Evolutionary conservation across 2,888 invertebrate species (phyloP).

Genomic region (Sphinx pinastri): DNA sequence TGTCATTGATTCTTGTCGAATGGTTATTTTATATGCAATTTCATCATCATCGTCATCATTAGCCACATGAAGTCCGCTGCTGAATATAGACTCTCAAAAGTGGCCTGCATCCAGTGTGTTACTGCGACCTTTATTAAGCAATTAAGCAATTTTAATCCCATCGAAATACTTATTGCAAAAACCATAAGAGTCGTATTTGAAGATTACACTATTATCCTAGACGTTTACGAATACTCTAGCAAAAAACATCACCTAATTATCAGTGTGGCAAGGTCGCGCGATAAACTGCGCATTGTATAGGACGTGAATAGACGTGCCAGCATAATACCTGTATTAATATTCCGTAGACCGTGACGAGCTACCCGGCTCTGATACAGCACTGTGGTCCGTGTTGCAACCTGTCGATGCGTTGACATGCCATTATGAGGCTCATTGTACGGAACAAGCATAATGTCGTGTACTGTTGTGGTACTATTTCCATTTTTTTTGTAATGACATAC

Average conservation of each 20-base stretch:
- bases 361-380: not conserved
- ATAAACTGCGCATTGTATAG: not conserved
- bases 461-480: not conserved
- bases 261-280: slow-evolving; percentile 8
- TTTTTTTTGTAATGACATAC: slow-evolving; percentile 7
- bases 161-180: too few relatives aligned
- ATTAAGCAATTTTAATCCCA: too few relatives aligned
- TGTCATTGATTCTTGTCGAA: too few relatives aligned
- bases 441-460: slow-evolving; percentile 1
- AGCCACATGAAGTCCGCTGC: too few relatives aligned
- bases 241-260: not conserved
- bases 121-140: too few relatives aligned
- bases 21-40: too few relatives aligned
- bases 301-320: not conserved
- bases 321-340: slow-evolving; percentile 1
- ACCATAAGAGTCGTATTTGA: not conserved
- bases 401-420: slow-evolving; percentile 20
- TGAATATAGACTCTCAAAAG: too few relatives aligned
- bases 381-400: slow-evolving; percentile 10
- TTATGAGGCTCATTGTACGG: slow-evolving; percentile 11
- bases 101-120: too few relatives aligned
- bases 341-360: not conserved
- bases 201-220: not conserved
- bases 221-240: not conserved
- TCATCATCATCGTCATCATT: too few relatives aligned